These are phyloP conservation scores for Hephaestus fuliginosus DNA, from an alignment of 2,797 vertebrate species.

Conservation along the genomic window DNA sequence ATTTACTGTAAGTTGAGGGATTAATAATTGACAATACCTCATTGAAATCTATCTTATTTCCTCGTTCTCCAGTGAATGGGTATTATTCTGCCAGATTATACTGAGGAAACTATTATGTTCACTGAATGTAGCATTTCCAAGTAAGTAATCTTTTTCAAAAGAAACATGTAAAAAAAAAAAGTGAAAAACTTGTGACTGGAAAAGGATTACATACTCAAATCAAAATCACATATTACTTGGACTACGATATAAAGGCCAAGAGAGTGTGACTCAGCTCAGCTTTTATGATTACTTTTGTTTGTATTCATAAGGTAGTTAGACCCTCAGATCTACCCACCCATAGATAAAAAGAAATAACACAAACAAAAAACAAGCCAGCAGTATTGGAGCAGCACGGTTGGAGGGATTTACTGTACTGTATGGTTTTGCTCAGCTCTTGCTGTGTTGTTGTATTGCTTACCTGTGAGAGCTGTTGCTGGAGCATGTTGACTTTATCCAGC, in stretches of 20 bases:
- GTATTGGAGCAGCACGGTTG: neutral
- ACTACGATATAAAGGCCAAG: neutral
- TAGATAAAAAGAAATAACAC: too few species aligned
- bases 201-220: neutral
- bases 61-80: neutral
- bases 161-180: neutral
- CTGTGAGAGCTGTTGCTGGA: conserved; percentile 94
- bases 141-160: neutral
- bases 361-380: neutral
- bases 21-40: neutral
- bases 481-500: conserved; percentile 89
- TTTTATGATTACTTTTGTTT: conserved; percentile 1
- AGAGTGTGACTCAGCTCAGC: neutral
- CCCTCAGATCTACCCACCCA: neutral
- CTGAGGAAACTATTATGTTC: neutral
- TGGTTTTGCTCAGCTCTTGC: neutral
- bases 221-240: neutral
- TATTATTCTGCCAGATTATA: neutral
- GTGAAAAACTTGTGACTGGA: conserved; percentile 3
- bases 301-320: neutral
- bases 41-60: neutral
- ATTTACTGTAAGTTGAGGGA: neutral
- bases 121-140: neutral
- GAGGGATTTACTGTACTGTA: neutral
- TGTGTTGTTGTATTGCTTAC: conserved; percentile 72